These are phyloP conservation scores for Danio albolineatus DNA, from an alignment of 2,797 vertebrate genomes.

Conservation along the genomic window DNA sequence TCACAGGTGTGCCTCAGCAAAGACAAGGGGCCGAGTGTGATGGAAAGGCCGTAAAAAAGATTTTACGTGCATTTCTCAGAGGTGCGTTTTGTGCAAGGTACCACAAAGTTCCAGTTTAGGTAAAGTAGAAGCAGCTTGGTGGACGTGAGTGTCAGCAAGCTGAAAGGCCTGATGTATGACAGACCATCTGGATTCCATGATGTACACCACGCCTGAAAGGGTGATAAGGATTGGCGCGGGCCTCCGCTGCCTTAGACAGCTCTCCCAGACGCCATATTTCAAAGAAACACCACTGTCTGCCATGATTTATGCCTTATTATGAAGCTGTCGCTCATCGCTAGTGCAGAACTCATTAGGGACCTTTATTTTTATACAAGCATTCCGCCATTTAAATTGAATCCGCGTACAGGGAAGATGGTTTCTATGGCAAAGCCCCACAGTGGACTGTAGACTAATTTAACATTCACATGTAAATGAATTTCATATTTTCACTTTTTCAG, in stretches of 20 bases:
- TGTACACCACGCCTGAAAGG: slow-evolving; percentile 57
- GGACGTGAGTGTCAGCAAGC: slow-evolving; percentile 46
- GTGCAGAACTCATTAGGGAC: slow-evolving; percentile 60
- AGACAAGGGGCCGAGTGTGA: slow-evolving; percentile 26
- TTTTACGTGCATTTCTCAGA: slow-evolving; percentile 31
- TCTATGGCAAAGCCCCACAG: slow-evolving; percentile 54
- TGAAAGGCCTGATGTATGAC: slow-evolving; percentile 62
- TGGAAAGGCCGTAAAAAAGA: slow-evolving; percentile 33
- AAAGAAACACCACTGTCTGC: slow-evolving; percentile 56
- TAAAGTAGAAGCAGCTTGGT: slow-evolving; percentile 42
- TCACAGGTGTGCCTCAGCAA: slow-evolving; percentile 27
- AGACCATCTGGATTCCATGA: slow-evolving; percentile 62
- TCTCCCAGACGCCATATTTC: slow-evolving; percentile 61
- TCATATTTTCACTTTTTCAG: slow-evolving; percentile 55
- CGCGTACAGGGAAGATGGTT: slow-evolving; percentile 43
- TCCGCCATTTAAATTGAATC: slow-evolving; percentile 52
- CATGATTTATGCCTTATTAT: slow-evolving; percentile 61
- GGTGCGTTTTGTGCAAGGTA: slow-evolving; percentile 32
- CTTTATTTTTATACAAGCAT: slow-evolving; percentile 63
- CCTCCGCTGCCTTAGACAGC: slow-evolving; percentile 47
- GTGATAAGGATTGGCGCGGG: slow-evolving; percentile 58
- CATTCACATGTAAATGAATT: slow-evolving; percentile 63
- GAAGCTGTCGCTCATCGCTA: slow-evolving; percentile 58
- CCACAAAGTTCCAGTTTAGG: slow-evolving; percentile 34
- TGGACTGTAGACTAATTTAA: slow-evolving; percentile 56